Evolutionary conservation across 2,113 vertebrate genomes (phyloP).

Genomic region (Gymnobelideus leadbeateri): DNA sequence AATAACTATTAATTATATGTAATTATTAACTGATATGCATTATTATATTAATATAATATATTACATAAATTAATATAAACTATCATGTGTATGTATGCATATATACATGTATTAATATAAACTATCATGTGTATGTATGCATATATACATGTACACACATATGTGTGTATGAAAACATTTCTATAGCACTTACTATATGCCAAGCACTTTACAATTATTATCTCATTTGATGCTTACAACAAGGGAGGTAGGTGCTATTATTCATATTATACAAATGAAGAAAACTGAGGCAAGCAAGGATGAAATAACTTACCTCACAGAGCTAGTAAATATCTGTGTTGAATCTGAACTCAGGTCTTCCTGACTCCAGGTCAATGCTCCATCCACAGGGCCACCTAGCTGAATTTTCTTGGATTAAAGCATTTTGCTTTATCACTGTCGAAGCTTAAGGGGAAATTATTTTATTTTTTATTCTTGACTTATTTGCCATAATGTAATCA

Average conservation of each 20-base stretch:
- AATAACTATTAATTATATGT: background rate
- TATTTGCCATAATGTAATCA: background rate
- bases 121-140: too few species aligned
- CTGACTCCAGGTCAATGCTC: background rate
- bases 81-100: too few species aligned
- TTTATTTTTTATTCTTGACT: background rate
- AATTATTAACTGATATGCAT: background rate
- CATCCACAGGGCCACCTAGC: background rate
- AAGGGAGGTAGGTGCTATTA: background rate
- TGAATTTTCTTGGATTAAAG: background rate
- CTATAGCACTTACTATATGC: background rate
- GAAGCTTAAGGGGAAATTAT: background rate
- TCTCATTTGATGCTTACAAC: background rate
- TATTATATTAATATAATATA: background rate
- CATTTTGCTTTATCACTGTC: background rate
- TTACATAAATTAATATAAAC: background rate
- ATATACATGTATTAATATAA: too few species aligned
- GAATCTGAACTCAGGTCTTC: background rate
- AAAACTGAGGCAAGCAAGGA: background rate
- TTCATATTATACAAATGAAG: background rate
- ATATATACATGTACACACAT: too few species aligned
- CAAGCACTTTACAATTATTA: background rate
- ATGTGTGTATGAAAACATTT: too few species aligned
- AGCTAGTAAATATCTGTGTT: background rate
- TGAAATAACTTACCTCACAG: background rate